These are phyloP conservation scores for Toxotes chatareus DNA, from an alignment of 2,113 vertebrate genomes.

Conservation along the genomic window DNA sequence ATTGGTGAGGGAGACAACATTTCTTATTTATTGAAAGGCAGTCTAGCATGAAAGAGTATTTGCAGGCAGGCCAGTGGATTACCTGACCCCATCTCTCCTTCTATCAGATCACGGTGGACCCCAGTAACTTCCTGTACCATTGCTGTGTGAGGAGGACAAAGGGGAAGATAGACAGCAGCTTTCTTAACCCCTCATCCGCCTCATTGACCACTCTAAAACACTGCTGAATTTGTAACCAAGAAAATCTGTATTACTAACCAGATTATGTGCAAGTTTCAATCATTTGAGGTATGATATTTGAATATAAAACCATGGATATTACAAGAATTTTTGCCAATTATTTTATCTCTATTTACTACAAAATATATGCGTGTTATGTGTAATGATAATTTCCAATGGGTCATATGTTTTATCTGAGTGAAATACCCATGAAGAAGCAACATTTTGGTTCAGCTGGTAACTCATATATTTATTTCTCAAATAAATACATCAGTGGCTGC, in stretches of 20 bases:
- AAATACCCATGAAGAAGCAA: not conserved
- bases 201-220: slow-evolving; percentile 58
- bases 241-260: not conserved
- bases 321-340: not conserved
- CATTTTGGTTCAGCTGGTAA: not conserved
- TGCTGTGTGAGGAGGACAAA: slow-evolving; percentile 68
- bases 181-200: slow-evolving; percentile 71
- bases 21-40: slow-evolving; percentile 92
- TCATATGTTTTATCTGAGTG: not conserved
- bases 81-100: slow-evolving; percentile 82
- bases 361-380: not conserved
- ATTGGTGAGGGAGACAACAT: slow-evolving; percentile 86
- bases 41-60: slow-evolving; percentile 84
- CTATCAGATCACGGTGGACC: slow-evolving; percentile 67
- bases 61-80: slow-evolving; percentile 83
- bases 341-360: not conserved
- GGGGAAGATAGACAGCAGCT: slow-evolving; percentile 48
- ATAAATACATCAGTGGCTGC: not conserved
- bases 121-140: slow-evolving; percentile 54
- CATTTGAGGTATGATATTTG: not conserved
- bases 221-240: slow-evolving; percentile 6
- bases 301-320: not conserved
- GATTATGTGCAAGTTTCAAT: slow-evolving; percentile 2
- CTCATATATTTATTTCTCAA: not conserved
- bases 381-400: not conserved